Evolutionary conservation across 2,888 invertebrate species (phyloP), one percentile per base, ranked within the genome.

Genomic region (Selenia dentaria): DNA sequence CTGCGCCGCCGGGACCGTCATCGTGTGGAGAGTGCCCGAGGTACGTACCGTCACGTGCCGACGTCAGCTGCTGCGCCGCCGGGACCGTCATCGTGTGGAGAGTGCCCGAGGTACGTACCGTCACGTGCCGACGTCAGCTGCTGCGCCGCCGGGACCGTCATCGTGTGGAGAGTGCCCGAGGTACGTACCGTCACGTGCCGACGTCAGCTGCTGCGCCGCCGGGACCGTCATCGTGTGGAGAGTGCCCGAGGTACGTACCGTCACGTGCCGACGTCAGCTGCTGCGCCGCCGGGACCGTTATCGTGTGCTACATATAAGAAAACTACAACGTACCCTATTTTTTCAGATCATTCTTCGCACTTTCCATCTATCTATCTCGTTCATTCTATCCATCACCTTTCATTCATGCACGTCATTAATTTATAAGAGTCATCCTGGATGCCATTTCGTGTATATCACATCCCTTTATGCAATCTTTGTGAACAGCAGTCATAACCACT

Each of bases 51-150:
- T n/a, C 22, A 8, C 22, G 18, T 2, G 2, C 3, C 8, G 4
- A 22, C 20, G 1, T 6, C 6, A 22, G 4, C 20, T 22, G 6
- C 22, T 22, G 8, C 22, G 8, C 94, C 1, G 96, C 97, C 69
- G 97, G 97, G 29, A 94, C 94, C 25, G 91, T 97, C 63, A 93
- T 96, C 64, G 92, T 95, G 50, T 97, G 97, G 97, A 91, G 92
- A 48, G 92, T 94, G 65, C 95, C 95, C 0, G 73, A 91, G 72
- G 93, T 5, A 12, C 6, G 18, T 18, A 4, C 5, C 18, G n/a
- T n/a, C 18, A 5, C 18, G 18, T 2, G 5, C 16, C 8, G 4
- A 22, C 20, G 1, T 6, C 6, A 22, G 4, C 20, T 22, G 6
- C 22, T 22, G 8, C 22, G 8, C 94, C 1, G 96, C 97, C 69